Evolutionary conservation across 2,797 vertebrate species (phyloP).

Genomic region (Pogoniulus pusillus): DNA sequence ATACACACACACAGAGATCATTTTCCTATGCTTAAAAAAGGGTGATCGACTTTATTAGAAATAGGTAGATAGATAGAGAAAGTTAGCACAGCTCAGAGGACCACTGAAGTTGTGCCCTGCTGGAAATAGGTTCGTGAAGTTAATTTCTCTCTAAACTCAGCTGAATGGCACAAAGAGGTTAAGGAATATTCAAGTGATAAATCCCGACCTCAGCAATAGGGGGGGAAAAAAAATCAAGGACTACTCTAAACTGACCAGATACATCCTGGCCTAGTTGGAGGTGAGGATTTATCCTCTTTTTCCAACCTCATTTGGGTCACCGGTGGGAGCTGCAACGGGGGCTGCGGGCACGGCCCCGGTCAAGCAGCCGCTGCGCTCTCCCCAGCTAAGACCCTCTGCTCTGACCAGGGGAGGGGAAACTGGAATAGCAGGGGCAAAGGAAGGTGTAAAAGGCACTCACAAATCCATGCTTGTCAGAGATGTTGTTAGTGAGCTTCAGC

Average conservation of each 20-base stretch:
- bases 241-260: rapidly evolving
- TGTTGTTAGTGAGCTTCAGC: constrained; percentile 98
- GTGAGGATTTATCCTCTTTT: not conserved
- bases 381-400: not conserved
- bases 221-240: not conserved
- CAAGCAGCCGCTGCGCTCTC: not conserved
- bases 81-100: not conserved
- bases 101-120: not conserved
- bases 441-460: constrained; percentile 82
- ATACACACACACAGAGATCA: constrained; percentile 48
- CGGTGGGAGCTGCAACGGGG: not conserved
- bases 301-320: not conserved
- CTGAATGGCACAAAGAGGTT: not conserved
- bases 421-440: not conserved
- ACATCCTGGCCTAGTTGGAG: not conserved
- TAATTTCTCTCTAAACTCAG: not conserved
- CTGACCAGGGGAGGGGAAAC: not conserved
- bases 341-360: not conserved
- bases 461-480: constrained; percentile 99
- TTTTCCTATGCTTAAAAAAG: constrained; percentile 17
- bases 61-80: not conserved
- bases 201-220: not conserved
- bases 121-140: constrained; percentile 20
- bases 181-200: not conserved
- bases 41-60: constrained; percentile 20